Conservation (phyloP, 64 coral and sea anemone genomes). For the Cladopsammia gracilis region DNA sequence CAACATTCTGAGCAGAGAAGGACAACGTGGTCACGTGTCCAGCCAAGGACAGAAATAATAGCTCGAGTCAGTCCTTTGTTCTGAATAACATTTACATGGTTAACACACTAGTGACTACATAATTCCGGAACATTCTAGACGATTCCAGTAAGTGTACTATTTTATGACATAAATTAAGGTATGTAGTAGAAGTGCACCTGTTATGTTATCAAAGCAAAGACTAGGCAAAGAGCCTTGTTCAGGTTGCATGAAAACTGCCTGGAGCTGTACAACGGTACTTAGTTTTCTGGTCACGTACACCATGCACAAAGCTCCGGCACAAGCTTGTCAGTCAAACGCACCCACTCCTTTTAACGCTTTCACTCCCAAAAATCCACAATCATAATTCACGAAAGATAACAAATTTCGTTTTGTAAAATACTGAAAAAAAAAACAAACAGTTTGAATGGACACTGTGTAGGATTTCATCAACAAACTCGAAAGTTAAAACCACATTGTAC, state of each 20-base stretch:
- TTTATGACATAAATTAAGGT: background rate
- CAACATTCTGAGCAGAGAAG: too few species aligned
- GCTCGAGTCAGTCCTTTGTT: background rate
- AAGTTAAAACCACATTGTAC: background rate
- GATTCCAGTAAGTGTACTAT: background rate
- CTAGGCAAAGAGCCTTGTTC: background rate
- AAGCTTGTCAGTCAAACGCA: background rate
- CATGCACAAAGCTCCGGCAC: background rate
- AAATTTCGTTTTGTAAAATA: too few species aligned
- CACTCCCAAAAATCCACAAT: background rate
- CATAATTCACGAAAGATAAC: background rate
- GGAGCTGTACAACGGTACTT: background rate
- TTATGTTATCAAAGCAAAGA: background rate
- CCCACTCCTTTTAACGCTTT: background rate
- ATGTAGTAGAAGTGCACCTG: background rate
- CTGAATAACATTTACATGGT: background rate
- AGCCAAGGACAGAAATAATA: too few species aligned
- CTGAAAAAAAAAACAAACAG: too few species aligned
- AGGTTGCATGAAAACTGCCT: constrained; percentile 2
- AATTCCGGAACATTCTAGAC: background rate
- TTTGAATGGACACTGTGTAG: too few species aligned
- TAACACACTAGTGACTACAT: background rate
- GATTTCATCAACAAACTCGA: too few species aligned
- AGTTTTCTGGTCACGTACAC: constrained; percentile 41
- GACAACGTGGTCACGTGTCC: background rate